Conservation (phyloP, 1,140 invertebrate genomes). For the Chelonus insularis region DNA sequence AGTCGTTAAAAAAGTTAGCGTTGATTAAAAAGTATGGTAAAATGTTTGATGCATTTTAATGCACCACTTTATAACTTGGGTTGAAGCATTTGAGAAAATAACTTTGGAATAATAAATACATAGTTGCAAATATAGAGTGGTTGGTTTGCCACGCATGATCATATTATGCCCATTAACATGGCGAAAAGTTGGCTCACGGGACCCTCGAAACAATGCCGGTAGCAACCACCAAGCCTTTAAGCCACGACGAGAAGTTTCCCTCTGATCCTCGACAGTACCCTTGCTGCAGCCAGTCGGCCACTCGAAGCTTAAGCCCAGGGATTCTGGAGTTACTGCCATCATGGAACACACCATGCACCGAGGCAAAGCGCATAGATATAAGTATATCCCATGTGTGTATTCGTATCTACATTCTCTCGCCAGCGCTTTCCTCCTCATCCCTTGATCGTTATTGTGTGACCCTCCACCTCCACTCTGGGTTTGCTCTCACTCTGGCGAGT, state of each 20-base stretch:
- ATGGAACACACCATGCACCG: conserved; percentile 55
- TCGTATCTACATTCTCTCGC: conserved; percentile 36
- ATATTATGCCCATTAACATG: conserved; percentile 58
- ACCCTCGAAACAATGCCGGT: conserved; percentile 31
- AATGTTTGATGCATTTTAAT: no score
- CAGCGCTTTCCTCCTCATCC: conserved; percentile 29
- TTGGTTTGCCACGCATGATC: conserved; percentile 47
- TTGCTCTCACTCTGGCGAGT: conserved; percentile 36
- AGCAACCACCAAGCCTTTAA: conserved; percentile 61
- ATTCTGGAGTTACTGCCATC: conserved; percentile 60
- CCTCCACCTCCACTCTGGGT: conserved; percentile 18
- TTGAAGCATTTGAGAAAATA: no score
- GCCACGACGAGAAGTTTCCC: conserved; percentile 58
- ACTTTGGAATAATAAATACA: no score
- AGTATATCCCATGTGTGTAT: conserved; percentile 38
- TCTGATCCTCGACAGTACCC: conserved; percentile 54
- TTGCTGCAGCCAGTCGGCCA: conserved; percentile 12
- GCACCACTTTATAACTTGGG: no score
- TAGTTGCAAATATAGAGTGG: background rate
- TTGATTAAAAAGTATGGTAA: no score
- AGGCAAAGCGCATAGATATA: conserved; percentile 38
- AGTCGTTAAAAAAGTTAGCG: no score
- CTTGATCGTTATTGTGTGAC: conserved; percentile 32
- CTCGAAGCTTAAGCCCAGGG: conserved; percentile 56
- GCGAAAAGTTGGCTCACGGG: conserved; percentile 49